phyloP scores from a whole-genome alignment of 2,113 vertebrate species.

The Mustela lutreola region DNA sequence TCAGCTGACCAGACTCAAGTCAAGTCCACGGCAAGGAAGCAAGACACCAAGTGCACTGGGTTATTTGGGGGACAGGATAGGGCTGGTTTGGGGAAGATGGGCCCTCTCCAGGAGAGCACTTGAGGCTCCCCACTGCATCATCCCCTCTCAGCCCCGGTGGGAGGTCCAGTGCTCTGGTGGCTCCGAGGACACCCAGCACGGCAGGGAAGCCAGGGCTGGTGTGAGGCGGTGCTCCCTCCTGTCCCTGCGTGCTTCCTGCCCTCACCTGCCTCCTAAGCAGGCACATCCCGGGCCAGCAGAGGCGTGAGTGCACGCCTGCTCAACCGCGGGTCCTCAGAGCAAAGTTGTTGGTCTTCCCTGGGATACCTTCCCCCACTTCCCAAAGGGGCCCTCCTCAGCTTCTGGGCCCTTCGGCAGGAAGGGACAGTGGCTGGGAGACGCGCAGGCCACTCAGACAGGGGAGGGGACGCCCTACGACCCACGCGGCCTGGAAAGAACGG shows the following conservation, averaged over 20 bases:
- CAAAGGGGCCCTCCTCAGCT: neutral
- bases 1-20: no score
- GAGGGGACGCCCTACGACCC: neutral
- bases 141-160: neutral
- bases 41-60: accelerated
- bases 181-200: accelerated
- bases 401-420: neutral
- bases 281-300: accelerated
- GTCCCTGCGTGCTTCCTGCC: neutral
- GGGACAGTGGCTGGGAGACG: neutral
- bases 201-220: neutral
- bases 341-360: accelerated
- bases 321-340: no score
- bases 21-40: neutral
- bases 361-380: neutral
- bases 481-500: neutral
- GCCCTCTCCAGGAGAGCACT: accelerated
- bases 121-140: accelerated
- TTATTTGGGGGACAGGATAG: neutral
- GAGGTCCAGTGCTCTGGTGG: neutral
- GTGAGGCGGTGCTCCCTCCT: neutral
- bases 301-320: neutral
- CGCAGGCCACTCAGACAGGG: accelerated
- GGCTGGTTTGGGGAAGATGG: neutral
- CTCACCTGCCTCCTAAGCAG: neutral